phyloP scores from a whole-genome alignment of 2,797 vertebrate species.

The Siniperca obscura region DNA sequence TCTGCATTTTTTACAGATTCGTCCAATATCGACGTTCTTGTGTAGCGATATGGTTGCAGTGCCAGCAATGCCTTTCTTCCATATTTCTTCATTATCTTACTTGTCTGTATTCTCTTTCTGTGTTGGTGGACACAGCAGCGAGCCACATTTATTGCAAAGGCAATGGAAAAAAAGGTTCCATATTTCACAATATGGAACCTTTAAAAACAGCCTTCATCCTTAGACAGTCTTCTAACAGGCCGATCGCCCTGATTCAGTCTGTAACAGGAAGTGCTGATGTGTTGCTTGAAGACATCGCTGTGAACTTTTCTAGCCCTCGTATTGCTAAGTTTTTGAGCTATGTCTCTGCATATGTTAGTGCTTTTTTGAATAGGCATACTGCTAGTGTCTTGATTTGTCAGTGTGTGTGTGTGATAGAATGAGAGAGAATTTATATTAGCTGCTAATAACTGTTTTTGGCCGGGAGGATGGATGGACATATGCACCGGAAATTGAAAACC shows the following conservation, averaged over 20 bases:
- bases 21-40: background rate
- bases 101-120: background rate
- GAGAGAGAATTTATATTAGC: slow-evolving; percentile 42
- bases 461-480: slow-evolving; percentile 52
- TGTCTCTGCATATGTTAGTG: slow-evolving; percentile 25
- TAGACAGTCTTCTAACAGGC: background rate
- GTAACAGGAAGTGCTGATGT: slow-evolving; percentile 4
- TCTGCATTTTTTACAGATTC: slow-evolving; percentile 18
- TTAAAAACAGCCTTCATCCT: background rate
- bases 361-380: slow-evolving; percentile 1
- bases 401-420: slow-evolving; percentile 27
- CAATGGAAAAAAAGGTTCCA: background rate
- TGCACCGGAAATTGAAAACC: slow-evolving; percentile 68
- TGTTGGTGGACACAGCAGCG: background rate
- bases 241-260: background rate
- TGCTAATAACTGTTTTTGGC: slow-evolving; percentile 50
- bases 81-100: background rate
- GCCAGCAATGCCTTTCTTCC: background rate
- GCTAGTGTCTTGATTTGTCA: slow-evolving; percentile 14
- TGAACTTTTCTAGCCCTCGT: background rate
- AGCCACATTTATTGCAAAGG: background rate
- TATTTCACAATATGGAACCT: background rate
- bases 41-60: background rate
- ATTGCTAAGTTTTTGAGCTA: background rate
- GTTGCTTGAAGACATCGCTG: background rate